These are phyloP conservation scores for Megastigmus dorsalis DNA, from an alignment of 2,888 invertebrate species.

Conservation along the genomic window DNA sequence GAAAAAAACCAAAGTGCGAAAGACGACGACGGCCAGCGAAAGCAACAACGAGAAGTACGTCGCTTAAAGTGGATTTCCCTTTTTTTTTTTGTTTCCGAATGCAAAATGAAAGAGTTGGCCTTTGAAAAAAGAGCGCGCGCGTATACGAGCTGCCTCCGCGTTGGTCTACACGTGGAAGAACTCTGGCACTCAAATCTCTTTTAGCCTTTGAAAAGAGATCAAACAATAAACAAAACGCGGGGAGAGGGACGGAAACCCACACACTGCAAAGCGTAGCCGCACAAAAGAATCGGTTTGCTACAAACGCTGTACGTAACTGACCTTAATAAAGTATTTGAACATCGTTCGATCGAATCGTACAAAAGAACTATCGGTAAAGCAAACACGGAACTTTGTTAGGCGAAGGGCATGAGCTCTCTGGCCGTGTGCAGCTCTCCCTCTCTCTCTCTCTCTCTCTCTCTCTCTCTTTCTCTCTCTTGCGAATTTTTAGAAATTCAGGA, in stretches of 20 bases:
- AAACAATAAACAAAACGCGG: constrained; percentile 9
- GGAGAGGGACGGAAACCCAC: too few relatives aligned
- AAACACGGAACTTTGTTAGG: too few relatives aligned
- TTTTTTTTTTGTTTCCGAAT: not conserved
- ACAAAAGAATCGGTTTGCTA: not conserved
- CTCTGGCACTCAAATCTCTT: constrained; percentile 13
- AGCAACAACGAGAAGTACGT: constrained; percentile 9
- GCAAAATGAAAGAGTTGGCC: not conserved
- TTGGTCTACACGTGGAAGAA: not conserved
- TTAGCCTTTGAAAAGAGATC: constrained; percentile 16
- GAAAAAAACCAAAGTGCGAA: not conserved
- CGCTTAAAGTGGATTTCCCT: not conserved
- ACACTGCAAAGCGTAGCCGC: too few relatives aligned
- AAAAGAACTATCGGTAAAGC: too few relatives aligned
- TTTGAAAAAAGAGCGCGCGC: not conserved
- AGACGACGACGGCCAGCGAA: not conserved
- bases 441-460: too few relatives aligned
- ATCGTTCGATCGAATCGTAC: not conserved
- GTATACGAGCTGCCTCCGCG: not conserved
- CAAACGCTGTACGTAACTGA: not conserved
- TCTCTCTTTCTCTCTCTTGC: too few relatives aligned
- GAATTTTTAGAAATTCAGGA: too few relatives aligned
- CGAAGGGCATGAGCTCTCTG: too few relatives aligned
- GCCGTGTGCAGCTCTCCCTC: too few relatives aligned
- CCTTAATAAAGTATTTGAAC: constrained; percentile 24